phyloP scores from a whole-genome alignment of 2,113 vertebrate species.

The Charina bottae region DNA sequence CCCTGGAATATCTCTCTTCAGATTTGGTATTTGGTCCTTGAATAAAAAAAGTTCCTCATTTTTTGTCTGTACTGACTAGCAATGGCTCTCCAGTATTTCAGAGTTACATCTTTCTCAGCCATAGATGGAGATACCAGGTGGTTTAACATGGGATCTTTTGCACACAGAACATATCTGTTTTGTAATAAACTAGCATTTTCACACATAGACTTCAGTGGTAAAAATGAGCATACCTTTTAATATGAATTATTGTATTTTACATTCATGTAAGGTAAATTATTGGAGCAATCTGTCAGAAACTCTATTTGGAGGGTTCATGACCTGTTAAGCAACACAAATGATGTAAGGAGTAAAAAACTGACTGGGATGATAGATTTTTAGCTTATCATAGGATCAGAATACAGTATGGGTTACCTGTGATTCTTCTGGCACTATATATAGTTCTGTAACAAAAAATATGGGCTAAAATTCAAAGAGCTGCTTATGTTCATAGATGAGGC shows the following conservation, averaged over 20 bases:
- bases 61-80: background rate
- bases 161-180: background rate
- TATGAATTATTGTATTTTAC: background rate
- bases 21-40: background rate
- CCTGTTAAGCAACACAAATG: background rate
- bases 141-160: background rate
- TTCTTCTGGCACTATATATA: background rate
- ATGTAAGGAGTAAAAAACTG: background rate
- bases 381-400: background rate
- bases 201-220: background rate
- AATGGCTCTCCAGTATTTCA: background rate
- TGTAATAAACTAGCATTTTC: conserved; percentile 2
- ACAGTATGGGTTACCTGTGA: background rate
- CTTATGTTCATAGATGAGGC: background rate
- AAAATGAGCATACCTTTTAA: background rate
- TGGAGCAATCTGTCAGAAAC: background rate
- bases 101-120: background rate
- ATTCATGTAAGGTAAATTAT: background rate
- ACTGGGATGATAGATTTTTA: background rate
- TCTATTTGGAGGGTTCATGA: background rate
- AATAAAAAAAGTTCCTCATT: background rate
- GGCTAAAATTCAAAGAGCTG: background rate
- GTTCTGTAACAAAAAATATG: background rate
- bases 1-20: background rate
- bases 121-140: background rate